Evolutionary conservation across 1,140 invertebrate genomes (phyloP).

Genomic region (Cepaea nemoralis): DNA sequence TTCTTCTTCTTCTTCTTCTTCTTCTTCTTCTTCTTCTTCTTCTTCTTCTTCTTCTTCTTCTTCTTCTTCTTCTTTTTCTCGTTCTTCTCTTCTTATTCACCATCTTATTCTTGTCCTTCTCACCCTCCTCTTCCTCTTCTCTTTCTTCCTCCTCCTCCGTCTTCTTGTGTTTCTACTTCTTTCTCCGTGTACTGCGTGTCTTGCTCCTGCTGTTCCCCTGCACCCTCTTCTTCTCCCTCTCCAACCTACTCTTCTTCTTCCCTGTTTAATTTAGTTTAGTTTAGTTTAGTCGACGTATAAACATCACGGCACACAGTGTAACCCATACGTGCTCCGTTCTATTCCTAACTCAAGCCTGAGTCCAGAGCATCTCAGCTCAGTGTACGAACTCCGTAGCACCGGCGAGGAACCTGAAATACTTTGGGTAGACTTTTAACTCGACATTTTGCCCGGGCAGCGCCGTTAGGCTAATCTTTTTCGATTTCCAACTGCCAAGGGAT

Average conservation of each 20-base stretch:
- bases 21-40: constrained; percentile 21
- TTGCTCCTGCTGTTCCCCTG: neutral
- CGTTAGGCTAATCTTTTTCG: too few species aligned
- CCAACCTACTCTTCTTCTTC: neutral
- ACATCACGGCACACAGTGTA: neutral
- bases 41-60: neutral
- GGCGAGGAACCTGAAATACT: too few species aligned
- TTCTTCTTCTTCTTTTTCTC: neutral
- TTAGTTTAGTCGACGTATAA: neutral
- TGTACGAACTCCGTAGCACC: too few species aligned
- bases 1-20: constrained; percentile 23
- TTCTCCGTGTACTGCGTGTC: neutral
- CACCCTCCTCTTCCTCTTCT: neutral
- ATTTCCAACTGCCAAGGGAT: too few species aligned
- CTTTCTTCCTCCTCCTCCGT: constrained; percentile 7
- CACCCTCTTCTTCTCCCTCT: neutral
- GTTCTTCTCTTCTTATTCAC: neutral
- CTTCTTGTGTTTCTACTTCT: neutral
- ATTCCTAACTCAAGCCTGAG: too few species aligned
- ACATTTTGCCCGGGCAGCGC: too few species aligned
- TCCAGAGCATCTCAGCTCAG: too few species aligned
- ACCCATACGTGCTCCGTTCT: too few species aligned
- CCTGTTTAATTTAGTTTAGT: neutral
- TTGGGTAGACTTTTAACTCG: too few species aligned
- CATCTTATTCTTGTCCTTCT: neutral